Evolutionary conservation across 2,797 vertebrate genomes (phyloP).

Genomic region (Manis pentadactyla): DNA sequence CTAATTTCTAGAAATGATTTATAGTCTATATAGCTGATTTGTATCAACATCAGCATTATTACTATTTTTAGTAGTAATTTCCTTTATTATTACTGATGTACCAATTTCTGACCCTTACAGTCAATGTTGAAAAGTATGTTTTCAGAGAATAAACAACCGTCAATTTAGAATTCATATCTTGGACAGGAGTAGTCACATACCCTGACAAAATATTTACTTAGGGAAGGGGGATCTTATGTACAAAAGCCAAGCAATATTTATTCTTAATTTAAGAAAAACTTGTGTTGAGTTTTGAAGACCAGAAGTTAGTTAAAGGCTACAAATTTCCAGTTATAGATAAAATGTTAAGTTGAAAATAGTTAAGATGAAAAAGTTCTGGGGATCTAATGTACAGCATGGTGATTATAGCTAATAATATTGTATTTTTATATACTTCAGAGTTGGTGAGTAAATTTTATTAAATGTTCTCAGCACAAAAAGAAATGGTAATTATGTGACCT

Average conservation of each 20-base stretch:
- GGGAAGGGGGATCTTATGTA: neutral
- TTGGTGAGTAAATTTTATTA: neutral
- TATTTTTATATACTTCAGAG: neutral
- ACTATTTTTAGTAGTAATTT: neutral
- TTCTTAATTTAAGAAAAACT: slow-evolving; percentile 52
- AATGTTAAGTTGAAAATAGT: too few relatives aligned
- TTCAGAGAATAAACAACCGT: slow-evolving; percentile 27
- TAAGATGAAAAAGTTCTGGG: neutral
- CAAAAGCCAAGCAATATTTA: neutral
- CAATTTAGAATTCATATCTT: slow-evolving; percentile 38
- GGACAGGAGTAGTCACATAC: slow-evolving; percentile 14
- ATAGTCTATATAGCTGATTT: neutral
- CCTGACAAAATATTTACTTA: neutral
- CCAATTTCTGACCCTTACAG: slow-evolving; percentile 18
- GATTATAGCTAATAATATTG: neutral
- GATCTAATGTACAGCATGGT: neutral
- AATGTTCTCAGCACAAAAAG: neutral
- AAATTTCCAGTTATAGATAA: neutral
- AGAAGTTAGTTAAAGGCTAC: neutral
- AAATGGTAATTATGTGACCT: neutral
- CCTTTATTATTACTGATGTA: neutral
- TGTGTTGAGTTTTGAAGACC: slow-evolving; percentile 33
- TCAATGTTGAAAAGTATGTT: slow-evolving; percentile 19
- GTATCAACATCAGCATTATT: neutral
- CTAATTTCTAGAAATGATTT: slow-evolving; percentile 35